Evolutionary conservation across 30 jellyfish, hydroid and myxozoan genomes (phyloP).

Genomic region (Turritopsis dohrnii): DNA sequence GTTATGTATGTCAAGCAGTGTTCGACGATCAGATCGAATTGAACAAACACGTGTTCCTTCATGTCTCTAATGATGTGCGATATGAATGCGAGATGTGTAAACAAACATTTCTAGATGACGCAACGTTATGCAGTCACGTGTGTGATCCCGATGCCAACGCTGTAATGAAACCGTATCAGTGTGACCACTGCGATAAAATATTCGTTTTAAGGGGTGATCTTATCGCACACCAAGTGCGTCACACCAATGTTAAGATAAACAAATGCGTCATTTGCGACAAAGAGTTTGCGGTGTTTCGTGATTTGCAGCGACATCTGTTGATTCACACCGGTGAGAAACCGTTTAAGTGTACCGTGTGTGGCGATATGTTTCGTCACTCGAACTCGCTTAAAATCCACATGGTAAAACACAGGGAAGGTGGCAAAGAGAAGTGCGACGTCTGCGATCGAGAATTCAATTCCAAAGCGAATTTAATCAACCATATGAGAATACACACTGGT

Average conservation of each 20-base stretch:
- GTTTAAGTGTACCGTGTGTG: conserved; percentile 1
- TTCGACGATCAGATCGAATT: neutral
- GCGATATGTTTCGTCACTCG: neutral
- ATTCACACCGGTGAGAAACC: conserved; percentile 13
- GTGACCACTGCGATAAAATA: conserved; percentile 13
- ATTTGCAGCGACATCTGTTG: neutral
- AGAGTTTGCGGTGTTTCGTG: neutral
- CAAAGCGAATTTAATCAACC: neutral
- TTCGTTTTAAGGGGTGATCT: neutral
- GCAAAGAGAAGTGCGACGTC: neutral
- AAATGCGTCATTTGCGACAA: neutral
- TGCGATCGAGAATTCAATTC: neutral
- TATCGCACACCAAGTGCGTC: neutral
- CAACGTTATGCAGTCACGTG: neutral
- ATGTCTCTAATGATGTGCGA: neutral
- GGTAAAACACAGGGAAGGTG: neutral
- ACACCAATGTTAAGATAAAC: neutral
- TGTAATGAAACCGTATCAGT: neutral
- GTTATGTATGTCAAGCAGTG: neutral
- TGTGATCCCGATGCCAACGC: neutral
- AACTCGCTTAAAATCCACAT: neutral
- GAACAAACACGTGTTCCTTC: neutral
- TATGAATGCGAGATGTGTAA: conserved; percentile 4
- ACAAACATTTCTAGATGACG: neutral
- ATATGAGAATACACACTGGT: neutral